A percentile compares a stretch with the other conserved stretches of the same genome.
Conservation (phyloP, 2,797 vertebrate species). For the Argyrosomus regius region DNA sequence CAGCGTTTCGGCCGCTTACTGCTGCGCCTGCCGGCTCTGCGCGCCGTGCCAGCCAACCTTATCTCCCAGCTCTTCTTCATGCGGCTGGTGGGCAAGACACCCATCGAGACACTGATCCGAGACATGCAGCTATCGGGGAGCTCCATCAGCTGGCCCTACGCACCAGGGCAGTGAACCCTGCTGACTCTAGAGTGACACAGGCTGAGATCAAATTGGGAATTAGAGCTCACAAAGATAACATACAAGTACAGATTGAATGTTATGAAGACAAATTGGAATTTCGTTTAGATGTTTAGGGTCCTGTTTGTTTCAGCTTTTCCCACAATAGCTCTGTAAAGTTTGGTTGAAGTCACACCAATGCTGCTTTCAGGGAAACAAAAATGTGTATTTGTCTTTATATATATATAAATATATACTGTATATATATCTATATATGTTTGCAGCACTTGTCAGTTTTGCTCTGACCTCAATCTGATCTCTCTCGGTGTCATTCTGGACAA, state of each 20-base stretch:
- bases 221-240: conserved; percentile 44
- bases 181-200: conserved; percentile 36
- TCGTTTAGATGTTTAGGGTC: not conserved
- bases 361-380: conserved; percentile 56
- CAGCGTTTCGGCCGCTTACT: conserved; percentile 95
- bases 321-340: conserved; percentile 25
- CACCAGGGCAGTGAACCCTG: conserved; percentile 85
- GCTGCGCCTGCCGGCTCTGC: conserved; percentile 93
- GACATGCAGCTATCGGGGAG: conserved; percentile 99
- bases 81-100: conserved; percentile 96
- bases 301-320: conserved; percentile 24
- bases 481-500: conserved; percentile 54
- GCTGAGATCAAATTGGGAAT: conserved; percentile 50
- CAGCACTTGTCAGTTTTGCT: conserved; percentile 58
- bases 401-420: not conserved
- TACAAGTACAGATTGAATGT: conserved; percentile 43
- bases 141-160: conserved; percentile 97
- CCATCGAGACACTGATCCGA: conserved; percentile 96
- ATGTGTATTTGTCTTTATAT: conserved; percentile 20
- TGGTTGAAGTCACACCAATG: conserved; percentile 39
- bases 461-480: conserved; percentile 57
- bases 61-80: conserved; percentile 99
- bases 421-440: conserved; percentile 9
- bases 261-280: conserved; percentile 24
- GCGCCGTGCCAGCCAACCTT: conserved; percentile 93